These are phyloP conservation scores for Podargus strigoides DNA, from an alignment of 2,797 vertebrate genomes.

Conservation along the genomic window DNA sequence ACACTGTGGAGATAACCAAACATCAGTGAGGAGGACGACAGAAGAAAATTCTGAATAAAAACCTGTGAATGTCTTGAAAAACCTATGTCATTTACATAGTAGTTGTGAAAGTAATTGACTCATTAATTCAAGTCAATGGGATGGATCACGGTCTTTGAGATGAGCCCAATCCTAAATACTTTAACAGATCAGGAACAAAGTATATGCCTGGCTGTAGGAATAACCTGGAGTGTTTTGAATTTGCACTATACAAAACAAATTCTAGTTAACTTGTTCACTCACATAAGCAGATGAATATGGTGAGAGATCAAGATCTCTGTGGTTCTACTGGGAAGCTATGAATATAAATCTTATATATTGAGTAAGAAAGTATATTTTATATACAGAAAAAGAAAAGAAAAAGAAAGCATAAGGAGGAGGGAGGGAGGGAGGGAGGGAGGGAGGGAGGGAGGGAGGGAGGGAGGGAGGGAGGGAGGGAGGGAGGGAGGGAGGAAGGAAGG, in stretches of 20 bases:
- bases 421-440: too few species aligned
- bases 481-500: too few species aligned
- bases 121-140: background rate
- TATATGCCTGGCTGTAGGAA: background rate
- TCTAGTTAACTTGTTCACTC: background rate
- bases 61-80: background rate
- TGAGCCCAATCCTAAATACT: background rate
- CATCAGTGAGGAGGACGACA: background rate
- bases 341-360: background rate
- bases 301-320: background rate
- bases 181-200: background rate
- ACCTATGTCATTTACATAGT: background rate
- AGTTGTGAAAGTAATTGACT: background rate
- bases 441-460: too few species aligned
- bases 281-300: background rate
- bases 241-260: background rate
- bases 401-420: background rate
- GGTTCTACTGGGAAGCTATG: background rate
- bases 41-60: background rate
- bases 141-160: background rate
- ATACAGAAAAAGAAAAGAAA: background rate
- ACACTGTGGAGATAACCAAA: background rate
- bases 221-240: background rate
- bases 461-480: too few species aligned
- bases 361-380: background rate